Evolutionary conservation across 2,797 vertebrate species (phyloP).

Genomic region (Tangara arthus): DNA sequence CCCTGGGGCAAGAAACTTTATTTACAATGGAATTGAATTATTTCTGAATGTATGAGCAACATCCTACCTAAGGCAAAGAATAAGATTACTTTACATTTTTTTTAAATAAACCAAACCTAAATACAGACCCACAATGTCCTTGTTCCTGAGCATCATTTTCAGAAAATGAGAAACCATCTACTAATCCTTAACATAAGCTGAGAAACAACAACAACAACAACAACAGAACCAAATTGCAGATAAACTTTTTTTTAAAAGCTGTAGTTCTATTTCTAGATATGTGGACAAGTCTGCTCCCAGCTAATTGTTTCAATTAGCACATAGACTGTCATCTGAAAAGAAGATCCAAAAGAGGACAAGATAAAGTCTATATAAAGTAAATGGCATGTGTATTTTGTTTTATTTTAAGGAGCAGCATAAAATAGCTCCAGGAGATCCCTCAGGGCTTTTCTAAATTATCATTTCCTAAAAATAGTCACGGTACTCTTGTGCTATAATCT

Average conservation of each 20-base stretch:
- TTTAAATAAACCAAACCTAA: not conserved
- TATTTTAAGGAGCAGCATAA: not conserved
- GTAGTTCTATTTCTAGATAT: not conserved
- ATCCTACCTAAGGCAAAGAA: not conserved
- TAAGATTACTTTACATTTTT: not conserved
- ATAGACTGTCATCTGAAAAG: not conserved
- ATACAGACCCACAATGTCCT: not conserved
- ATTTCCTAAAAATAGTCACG: not conserved
- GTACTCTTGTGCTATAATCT: not conserved
- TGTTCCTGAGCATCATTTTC: not conserved
- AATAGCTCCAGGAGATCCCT: not conserved
- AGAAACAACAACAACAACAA: not conserved
- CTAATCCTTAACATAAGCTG: not conserved
- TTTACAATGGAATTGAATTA: slow-evolving; percentile 9
- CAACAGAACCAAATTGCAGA: not conserved
- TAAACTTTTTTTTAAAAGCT: not conserved
- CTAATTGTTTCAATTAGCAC: not conserved
- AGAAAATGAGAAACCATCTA: not conserved
- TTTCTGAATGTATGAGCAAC: not conserved
- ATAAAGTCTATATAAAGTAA: not conserved
- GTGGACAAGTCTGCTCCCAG: not conserved
- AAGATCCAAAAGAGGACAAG: not conserved
- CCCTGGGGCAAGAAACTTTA: not conserved
- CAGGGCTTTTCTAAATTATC: not conserved
- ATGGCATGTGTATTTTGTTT: not conserved